Percentiles rank a stretch among this genome's conserved stretches.
phyloP scores from a whole-genome alignment of 2,888 invertebrate genomes.

The Eilema sororculum region DNA sequence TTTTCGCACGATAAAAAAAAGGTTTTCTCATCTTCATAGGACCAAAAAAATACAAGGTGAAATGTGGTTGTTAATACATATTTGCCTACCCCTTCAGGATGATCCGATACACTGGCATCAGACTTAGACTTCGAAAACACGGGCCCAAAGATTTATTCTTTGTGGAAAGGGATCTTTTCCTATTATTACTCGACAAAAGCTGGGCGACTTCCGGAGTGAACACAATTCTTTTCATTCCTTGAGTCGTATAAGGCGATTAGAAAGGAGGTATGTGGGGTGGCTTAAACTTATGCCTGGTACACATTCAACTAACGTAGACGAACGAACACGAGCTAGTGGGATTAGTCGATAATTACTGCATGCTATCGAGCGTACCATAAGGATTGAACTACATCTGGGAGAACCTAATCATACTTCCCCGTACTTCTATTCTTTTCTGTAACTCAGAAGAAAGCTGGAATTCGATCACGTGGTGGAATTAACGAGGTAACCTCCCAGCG shows the following conservation, averaged over 20 bases:
- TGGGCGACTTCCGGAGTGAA: background rate
- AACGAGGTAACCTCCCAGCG: too few relatives aligned
- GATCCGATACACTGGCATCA: too few relatives aligned
- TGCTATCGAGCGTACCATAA: background rate
- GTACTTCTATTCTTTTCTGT: background rate
- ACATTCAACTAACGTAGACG: background rate
- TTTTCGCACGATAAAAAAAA: too few relatives aligned
- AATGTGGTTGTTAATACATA: too few relatives aligned
- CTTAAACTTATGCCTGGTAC: background rate
- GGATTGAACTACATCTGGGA: background rate
- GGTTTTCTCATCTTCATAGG: too few relatives aligned
- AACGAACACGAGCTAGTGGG: too few relatives aligned
- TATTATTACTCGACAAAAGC: background rate
- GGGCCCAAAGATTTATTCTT: background rate
- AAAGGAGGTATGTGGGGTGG: background rate
- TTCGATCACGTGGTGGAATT: too few relatives aligned
- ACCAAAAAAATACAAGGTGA: too few relatives aligned
- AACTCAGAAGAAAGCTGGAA: background rate
- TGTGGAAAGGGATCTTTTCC: background rate
- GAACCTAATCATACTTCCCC: too few relatives aligned
- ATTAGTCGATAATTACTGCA: background rate
- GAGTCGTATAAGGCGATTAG: conserved; percentile 1
- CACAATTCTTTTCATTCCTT: background rate
- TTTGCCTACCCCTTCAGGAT: too few relatives aligned
- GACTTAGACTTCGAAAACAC: background rate